Base-by-base conservation (phyloP, 2,888 invertebrate genomes). In the Metallyticus violacea region DNA sequence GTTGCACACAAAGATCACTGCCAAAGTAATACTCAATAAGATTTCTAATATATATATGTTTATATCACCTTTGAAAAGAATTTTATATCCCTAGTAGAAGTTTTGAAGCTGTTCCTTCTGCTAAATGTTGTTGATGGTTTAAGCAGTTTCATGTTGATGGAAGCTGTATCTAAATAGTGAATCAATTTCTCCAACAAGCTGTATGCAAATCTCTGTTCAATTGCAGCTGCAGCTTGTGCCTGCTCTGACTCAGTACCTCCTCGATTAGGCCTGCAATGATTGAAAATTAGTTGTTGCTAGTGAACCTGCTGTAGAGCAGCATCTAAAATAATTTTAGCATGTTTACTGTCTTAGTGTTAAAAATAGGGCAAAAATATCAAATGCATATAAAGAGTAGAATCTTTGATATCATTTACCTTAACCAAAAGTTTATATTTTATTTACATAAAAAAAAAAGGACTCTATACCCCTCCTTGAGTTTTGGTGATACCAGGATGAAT, bases 41-140 rank as follows among this genome's bases (percentile, higher is more conserved):
- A n/a, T n/a, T n/a, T n/a, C n/a, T n/a, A n/a, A n/a, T n/a, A n/a
- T n/a, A n/a, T n/a, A n/a, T n/a, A 77, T 26, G 7, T 79, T 22
- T 15, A 7, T 9, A 40, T 85, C 88, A 96, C 99, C 94, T 99
- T 99, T 26, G 98, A 98, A 92, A 99, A 99, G 94, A 99, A 99
- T 91, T 99, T 99, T 88, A 99, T 99, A 92, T 99, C 99, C 86
- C 99, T 95, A 0, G 98, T 97, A 30, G 99, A 97, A 0, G 97
- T 98, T 90, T 97, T 98, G 91, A 98, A 99, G 85, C 97, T 98
- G 86, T 94, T 96, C 80, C 99, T 93, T 88, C 99, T 93, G 90
- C 98, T 99, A 92, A 98, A 98, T 0, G 98, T 98, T n/a, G 97
- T 95, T 0, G 98, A 99, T 0, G 99, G 99, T 90, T 97, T 98